A percentile compares a stretch with the other conserved stretches of the same genome.
Evolutionary conservation across 2,113 vertebrate species (phyloP).

Genomic region (Pangasianodon gigas): DNA sequence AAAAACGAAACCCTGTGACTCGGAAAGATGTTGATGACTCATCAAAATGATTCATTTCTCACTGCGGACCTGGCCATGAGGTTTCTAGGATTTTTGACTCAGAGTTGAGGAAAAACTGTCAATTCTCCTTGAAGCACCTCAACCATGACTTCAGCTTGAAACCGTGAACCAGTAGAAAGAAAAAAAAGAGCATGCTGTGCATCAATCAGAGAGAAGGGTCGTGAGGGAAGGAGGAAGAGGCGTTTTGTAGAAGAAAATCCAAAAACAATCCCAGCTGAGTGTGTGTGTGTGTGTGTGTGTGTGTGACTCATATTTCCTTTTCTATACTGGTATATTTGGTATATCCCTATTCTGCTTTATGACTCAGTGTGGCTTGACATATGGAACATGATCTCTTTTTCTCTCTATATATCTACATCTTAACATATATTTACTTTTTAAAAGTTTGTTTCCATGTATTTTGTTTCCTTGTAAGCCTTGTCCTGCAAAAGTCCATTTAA

Average conservation of each 20-base stretch:
- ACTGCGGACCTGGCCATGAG: background rate
- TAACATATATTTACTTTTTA: background rate
- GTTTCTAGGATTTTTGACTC: background rate
- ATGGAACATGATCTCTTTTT: background rate
- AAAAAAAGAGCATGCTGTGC: background rate
- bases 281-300: slow-evolving; percentile 16
- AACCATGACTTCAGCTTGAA: background rate
- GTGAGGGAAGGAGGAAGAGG: slow-evolving; percentile 13
- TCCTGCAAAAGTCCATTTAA: background rate
- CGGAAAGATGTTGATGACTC: background rate
- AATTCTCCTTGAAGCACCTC: background rate
- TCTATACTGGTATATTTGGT: slow-evolving; percentile 39
- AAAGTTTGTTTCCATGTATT: background rate
- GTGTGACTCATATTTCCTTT: slow-evolving; percentile 30
- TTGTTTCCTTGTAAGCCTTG: background rate
- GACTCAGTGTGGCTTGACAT: slow-evolving; percentile 24
- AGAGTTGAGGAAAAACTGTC: background rate
- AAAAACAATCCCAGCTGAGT: background rate
- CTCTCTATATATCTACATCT: background rate
- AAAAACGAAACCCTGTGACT: background rate
- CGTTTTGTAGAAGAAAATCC: slow-evolving; percentile 26
- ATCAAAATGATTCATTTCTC: slow-evolving; percentile 15
- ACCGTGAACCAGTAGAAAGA: background rate
- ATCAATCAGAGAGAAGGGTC: slow-evolving; percentile 2
- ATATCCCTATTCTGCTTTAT: slow-evolving; percentile 28